These are phyloP conservation scores for Chalcosyrphus nemorum DNA, from an alignment of 2,888 invertebrate species.

Conservation along the genomic window DNA sequence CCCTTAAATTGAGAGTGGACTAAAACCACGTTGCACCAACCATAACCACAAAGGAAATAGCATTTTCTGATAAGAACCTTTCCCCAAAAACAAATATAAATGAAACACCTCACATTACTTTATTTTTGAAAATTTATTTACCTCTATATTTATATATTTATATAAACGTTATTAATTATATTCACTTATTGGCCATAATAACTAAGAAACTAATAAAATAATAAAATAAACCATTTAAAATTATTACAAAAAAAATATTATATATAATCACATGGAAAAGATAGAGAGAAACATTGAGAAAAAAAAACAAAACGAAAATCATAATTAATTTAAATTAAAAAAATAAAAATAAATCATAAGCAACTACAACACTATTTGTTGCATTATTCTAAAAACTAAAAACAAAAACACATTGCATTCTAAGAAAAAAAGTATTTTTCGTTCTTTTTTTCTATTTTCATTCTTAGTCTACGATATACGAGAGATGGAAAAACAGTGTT, in stretches of 20 bases:
- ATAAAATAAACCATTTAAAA: conserved; percentile 56
- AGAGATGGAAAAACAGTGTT: conserved; percentile 46
- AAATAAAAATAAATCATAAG: conserved; percentile 26
- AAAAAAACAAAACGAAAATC: conserved; percentile 4
- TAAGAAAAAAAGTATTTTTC: conserved; percentile 56
- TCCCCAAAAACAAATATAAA: not conserved
- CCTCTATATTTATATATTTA: conserved; percentile 70
- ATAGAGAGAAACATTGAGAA: conserved; percentile 41
- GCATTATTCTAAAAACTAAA: conserved; percentile 45
- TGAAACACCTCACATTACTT: not conserved
- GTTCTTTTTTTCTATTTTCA: conserved; percentile 15
- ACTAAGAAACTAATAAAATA: conserved; percentile 62
- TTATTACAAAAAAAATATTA: conserved; percentile 54
- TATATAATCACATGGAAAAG: conserved; percentile 71
- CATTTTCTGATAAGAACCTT: no score
- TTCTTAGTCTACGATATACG: conserved; percentile 58
- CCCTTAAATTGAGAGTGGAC: no score
- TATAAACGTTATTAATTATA: conserved; percentile 72
- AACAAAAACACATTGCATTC: conserved; percentile 59
- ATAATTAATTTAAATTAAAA: conserved; percentile 2
- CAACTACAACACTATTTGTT: conserved; percentile 56
- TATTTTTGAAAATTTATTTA: conserved; percentile 73
- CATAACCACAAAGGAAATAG: no score
- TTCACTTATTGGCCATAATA: conserved; percentile 71
- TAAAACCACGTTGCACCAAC: no score